Conservation (phyloP, 2,888 invertebrate genomes). For the Zhuqinia jingwanae region DNA sequence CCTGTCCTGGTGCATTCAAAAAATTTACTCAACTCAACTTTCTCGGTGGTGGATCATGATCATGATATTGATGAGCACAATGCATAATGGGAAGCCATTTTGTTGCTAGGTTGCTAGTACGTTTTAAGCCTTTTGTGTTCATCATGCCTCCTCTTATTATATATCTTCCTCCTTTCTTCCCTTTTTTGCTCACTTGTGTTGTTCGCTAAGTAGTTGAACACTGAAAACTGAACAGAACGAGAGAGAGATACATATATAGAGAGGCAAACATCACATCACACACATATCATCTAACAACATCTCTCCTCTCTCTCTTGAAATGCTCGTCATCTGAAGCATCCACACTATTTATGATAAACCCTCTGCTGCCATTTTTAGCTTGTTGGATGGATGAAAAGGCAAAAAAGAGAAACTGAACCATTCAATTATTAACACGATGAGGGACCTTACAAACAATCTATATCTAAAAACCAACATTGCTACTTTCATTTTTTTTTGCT, state of each 20-base stretch:
- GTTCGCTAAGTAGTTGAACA: too few species aligned
- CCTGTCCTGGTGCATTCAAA: constrained; percentile 67
- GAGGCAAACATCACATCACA: constrained; percentile 62
- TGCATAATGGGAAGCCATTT: constrained; percentile 56
- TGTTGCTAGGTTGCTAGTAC: constrained; percentile 71
- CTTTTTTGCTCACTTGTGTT: too few species aligned
- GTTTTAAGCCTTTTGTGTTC: constrained; percentile 60
- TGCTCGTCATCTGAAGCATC: constrained; percentile 60
- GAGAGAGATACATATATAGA: too few species aligned
- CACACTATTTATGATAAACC: constrained; percentile 55
- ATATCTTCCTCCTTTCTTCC: too few species aligned
- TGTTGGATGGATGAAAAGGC: constrained; percentile 69
- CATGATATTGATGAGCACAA: constrained; percentile 65
- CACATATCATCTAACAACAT: too few species aligned
- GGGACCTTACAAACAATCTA: constrained; percentile 53
- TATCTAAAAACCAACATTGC: too few species aligned
- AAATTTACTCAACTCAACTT: constrained; percentile 55
- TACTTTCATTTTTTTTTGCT: not conserved
- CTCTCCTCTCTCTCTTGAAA: constrained; percentile 57
- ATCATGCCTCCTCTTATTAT: too few species aligned
- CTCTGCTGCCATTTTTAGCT: too few species aligned
- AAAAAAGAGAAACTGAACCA: constrained; percentile 64
- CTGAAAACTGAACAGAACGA: too few species aligned
- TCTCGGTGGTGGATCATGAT: constrained; percentile 46
- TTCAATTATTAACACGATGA: constrained; percentile 73